Conservation (phyloP, 2,888 invertebrate species). For the Pardosa pseudoannulata region DNA sequence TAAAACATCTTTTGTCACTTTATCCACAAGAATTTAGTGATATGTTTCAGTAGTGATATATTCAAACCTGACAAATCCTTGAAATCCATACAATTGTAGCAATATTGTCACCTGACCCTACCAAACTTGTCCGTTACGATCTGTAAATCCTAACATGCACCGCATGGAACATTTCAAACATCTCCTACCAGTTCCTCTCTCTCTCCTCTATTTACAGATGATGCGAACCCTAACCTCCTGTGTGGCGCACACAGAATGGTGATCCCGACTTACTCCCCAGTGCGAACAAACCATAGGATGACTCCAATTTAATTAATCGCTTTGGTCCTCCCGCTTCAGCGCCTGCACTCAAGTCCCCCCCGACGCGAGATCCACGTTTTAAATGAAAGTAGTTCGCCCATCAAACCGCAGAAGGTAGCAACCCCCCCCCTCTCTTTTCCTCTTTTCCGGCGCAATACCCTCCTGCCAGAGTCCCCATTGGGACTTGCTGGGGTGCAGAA, state of each 20-base stretch:
- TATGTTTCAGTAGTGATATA: too few species aligned
- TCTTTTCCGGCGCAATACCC: not conserved
- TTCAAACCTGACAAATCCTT: too few species aligned
- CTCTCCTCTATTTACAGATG: not conserved
- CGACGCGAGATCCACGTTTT: slow-evolving; percentile 17
- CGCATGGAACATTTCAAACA: not conserved
- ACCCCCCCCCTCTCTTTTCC: slow-evolving; percentile 1
- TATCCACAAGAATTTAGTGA: too few species aligned
- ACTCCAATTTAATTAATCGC: slow-evolving; percentile 71
- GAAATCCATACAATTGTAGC: too few species aligned
- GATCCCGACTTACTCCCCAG: not conserved
- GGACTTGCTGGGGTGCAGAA: not conserved
- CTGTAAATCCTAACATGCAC: not conserved
- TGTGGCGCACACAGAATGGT: too few species aligned
- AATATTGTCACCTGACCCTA: too few species aligned
- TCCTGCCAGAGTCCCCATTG: not conserved
- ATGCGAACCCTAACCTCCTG: not conserved
- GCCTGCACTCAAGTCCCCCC: not conserved
- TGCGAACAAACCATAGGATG: slow-evolving; percentile 44
- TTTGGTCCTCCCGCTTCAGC: slow-evolving; percentile 38
- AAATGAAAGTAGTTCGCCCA: slow-evolving; percentile 62
- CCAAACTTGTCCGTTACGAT: not conserved
- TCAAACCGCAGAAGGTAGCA: slow-evolving; percentile 69
- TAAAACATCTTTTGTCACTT: too few species aligned
- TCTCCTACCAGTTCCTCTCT: not conserved